Evolutionary conservation across 2,888 invertebrate genomes (phyloP).

Genomic region (Agapostemon virescens): DNA sequence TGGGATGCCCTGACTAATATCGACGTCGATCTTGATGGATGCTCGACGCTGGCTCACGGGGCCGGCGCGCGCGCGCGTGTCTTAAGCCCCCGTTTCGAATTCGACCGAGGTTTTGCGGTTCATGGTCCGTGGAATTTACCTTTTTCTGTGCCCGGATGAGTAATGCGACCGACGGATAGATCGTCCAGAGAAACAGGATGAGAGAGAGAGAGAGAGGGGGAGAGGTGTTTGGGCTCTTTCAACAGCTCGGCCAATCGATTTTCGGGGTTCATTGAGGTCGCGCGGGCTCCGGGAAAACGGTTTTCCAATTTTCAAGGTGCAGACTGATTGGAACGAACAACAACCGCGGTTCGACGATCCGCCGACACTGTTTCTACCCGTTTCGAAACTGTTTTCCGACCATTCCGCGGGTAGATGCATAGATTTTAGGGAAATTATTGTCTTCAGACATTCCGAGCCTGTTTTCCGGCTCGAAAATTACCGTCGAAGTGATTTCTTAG

Average conservation of each 20-base stretch:
- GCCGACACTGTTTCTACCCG: background rate
- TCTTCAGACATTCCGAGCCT: too few relatives aligned
- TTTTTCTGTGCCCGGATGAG: background rate
- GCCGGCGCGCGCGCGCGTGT: background rate
- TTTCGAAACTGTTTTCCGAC: background rate
- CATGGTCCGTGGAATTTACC: conserved; percentile 1
- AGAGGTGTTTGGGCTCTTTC: background rate
- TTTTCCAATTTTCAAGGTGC: conserved; percentile 8
- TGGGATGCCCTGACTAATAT: conserved; percentile 59
- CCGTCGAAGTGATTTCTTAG: background rate
- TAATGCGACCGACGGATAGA: background rate
- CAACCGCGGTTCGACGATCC: background rate
- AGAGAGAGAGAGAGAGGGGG: background rate
- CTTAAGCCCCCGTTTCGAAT: conserved; percentile 9
- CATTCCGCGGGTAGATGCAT: background rate
- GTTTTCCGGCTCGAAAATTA: too few relatives aligned
- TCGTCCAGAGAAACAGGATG: background rate
- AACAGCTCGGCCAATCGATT: background rate
- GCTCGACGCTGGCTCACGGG: conserved; percentile 11
- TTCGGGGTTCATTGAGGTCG: conserved; percentile 6
- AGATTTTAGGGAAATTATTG: too few relatives aligned
- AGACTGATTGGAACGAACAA: background rate
- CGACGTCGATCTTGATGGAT: conserved; percentile 60
- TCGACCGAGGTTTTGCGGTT: conserved; percentile 23
- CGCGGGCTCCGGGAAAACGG: background rate